These are phyloP conservation scores for Pachyuromys duprasi DNA, from an alignment of 2,797 vertebrate genomes.

Conservation along the genomic window DNA sequence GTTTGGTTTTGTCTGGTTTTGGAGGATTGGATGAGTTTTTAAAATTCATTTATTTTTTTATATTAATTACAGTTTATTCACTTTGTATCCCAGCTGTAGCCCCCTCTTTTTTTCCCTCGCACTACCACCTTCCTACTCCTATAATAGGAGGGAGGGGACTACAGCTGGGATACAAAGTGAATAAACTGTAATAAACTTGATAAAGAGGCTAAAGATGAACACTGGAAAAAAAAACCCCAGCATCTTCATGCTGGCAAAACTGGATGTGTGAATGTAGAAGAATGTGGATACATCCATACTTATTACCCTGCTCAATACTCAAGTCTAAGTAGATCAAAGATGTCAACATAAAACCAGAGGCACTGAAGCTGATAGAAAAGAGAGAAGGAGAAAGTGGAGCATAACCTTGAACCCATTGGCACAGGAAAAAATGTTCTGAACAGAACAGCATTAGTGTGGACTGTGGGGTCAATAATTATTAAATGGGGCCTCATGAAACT, in stretches of 20 bases:
- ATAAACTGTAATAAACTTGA: too few species aligned
- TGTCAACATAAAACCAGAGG: neutral
- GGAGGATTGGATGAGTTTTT: too few species aligned
- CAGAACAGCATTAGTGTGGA: neutral
- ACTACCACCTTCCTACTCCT: too few species aligned
- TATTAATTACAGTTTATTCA: too few species aligned
- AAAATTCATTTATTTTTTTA: too few species aligned
- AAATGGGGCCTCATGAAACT: neutral
- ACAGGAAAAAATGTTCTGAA: neutral
- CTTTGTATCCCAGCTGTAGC: too few species aligned
- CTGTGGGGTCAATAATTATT: neutral
- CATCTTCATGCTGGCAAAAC: neutral
- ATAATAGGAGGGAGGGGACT: too few species aligned
- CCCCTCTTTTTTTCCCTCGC: too few species aligned
- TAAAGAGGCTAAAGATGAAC: neutral
- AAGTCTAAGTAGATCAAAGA: neutral
- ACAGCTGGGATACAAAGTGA: too few species aligned
- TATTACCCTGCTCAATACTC: neutral
- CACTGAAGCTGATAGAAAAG: neutral
- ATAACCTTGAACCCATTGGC: neutral
- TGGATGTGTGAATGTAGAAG: neutral
- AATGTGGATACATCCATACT: neutral
- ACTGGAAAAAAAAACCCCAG: neutral
- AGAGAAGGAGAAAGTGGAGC: neutral
- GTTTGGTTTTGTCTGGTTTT: too few species aligned